A percentile compares a stretch with the other conserved stretches of the same genome.
Evolutionary conservation across 2,113 vertebrate genomes (phyloP).

Genomic region (Coturnix japonica): DNA sequence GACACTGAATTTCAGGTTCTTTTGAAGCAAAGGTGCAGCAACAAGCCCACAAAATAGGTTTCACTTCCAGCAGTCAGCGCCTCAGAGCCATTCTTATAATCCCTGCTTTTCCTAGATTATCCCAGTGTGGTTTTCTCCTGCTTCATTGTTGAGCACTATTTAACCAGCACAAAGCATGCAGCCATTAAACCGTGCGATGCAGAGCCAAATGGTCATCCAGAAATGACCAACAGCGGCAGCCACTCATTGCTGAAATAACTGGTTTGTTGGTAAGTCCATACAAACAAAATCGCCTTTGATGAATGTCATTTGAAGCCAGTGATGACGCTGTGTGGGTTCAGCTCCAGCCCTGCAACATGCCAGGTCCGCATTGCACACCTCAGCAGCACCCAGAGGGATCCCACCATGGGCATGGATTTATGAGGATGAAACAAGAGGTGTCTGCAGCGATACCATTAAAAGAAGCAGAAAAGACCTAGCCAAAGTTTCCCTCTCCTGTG

Average conservation of each 20-base stretch:
- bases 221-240: background rate
- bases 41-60: constrained; percentile 33
- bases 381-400: background rate
- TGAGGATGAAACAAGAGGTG: background rate
- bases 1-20: background rate
- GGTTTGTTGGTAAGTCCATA: background rate
- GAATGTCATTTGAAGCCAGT: background rate
- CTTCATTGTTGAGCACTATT: constrained; percentile 46
- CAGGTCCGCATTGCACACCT: rapidly evolving
- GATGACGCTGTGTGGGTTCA: background rate
- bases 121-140: constrained; percentile 33
- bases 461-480: background rate
- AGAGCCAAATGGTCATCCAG: background rate
- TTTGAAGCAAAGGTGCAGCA: constrained; percentile 32
- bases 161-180: constrained; percentile 41
- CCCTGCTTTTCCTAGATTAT: constrained; percentile 55
- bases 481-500: background rate
- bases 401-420: rapidly evolving
- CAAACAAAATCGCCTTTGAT: background rate
- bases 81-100: constrained; percentile 36
- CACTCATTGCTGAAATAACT: background rate
- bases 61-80: constrained; percentile 24
- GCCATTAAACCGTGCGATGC: background rate
- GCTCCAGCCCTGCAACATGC: background rate
- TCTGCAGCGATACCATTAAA: rapidly evolving